Evolutionary conservation across 2,888 invertebrate genomes (phyloP).

Genomic region (Mimumesa dahlbomi): DNA sequence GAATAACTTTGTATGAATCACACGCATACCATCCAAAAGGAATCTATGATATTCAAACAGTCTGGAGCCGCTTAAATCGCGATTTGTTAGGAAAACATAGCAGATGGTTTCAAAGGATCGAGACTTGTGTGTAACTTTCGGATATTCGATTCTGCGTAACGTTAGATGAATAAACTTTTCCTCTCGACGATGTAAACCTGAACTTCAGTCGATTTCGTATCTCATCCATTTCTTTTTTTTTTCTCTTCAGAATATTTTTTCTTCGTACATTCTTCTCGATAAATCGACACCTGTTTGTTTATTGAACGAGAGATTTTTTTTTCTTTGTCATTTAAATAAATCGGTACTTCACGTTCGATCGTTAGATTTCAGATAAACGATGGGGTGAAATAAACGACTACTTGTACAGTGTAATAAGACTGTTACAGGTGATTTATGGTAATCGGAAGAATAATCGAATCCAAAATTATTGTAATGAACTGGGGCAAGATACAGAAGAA

Average conservation of each 20-base stretch:
- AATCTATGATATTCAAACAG: neutral
- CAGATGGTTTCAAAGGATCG: neutral
- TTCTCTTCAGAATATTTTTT: too few species aligned
- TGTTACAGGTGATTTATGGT: conserved; percentile 40
- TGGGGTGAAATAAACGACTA: conserved; percentile 10
- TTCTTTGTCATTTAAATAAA: too few species aligned
- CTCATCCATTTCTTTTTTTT: too few species aligned
- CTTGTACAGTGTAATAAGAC: conserved; percentile 42
- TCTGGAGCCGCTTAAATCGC: neutral
- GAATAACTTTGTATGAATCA: conserved; percentile 29
- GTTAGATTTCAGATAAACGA: too few species aligned
- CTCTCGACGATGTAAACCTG: neutral
- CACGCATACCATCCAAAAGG: conserved; percentile 23
- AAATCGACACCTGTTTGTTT: too few species aligned
- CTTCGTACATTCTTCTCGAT: too few species aligned
- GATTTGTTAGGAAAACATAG: neutral
- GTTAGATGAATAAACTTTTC: neutral
- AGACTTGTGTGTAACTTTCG: neutral
- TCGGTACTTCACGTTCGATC: too few species aligned
- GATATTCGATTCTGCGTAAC: neutral
- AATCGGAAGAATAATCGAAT: conserved; percentile 12
- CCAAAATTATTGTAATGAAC: conserved; percentile 28
- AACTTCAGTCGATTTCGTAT: neutral
- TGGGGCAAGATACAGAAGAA: conserved; percentile 5
- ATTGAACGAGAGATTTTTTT: too few species aligned